These are phyloP conservation scores for Melinopterus prodromus DNA, from an alignment of 2,888 invertebrate genomes.

Conservation along the genomic window DNA sequence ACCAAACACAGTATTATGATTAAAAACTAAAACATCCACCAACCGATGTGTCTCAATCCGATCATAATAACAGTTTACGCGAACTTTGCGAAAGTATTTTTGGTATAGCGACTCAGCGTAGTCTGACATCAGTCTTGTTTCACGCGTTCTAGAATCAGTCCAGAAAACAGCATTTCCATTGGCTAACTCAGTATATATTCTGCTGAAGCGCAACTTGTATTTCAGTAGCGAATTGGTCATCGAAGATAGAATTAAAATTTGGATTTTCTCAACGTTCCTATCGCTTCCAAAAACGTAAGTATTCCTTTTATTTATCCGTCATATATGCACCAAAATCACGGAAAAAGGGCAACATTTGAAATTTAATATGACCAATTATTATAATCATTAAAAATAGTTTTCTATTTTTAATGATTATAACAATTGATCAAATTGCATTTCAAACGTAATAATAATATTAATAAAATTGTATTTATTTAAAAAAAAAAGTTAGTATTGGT, in stretches of 20 bases:
- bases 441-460: neutral
- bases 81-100: neutral
- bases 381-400: too few relatives aligned
- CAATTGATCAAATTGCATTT: too few relatives aligned
- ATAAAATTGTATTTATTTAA: neutral
- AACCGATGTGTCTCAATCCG: neutral
- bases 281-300: neutral
- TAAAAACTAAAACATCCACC: neutral
- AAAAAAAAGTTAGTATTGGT: neutral
- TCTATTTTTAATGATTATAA: too few relatives aligned
- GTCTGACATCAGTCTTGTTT: constrained; percentile 13
- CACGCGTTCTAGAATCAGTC: constrained; percentile 31
- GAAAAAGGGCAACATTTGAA: constrained; percentile 9
- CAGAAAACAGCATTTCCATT: constrained; percentile 23
- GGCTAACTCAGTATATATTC: constrained; percentile 27
- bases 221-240: constrained; percentile 27
- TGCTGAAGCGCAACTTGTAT: constrained; percentile 18
- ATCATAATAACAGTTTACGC: neutral
- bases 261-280: neutral
- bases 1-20: neutral
- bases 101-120: neutral
- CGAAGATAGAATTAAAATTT: constrained; percentile 22
- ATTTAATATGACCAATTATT: too few relatives aligned
- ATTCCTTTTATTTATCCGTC: constrained; percentile 14
- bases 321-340: constrained; percentile 27